Base-by-base conservation (phyloP, 2,888 invertebrate genomes). In the Eupeodes latifasciatus region DNA sequence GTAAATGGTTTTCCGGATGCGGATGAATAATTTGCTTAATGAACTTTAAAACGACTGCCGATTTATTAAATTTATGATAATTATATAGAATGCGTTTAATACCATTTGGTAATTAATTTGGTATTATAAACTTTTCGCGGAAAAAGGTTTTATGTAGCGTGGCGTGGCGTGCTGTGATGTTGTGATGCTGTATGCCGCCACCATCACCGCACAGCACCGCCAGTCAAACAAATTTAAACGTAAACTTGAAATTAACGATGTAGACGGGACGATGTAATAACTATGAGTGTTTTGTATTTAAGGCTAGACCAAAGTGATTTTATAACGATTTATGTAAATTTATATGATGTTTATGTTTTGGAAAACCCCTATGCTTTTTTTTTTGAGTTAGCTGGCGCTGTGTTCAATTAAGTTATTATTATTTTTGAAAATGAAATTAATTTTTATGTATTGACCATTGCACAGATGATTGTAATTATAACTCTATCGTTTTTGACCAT, bases 21-120 rank as follows among this genome's bases (percentile, higher is more conserved):
- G 84, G 87, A 87, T 87, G 84, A 87, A 84, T 84, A 87, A 87
- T 77, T 87, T 87, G 87, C 80, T 87, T 87, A 87, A 87, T 87
- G 87, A 87, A 87, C 77, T 87, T 87, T 84, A 77, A 87, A 87
- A 87, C 84, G 84, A 81, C 87, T 74, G 84, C 77, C 84, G 87
- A 84, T 87, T 87, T 87, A 87, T 87, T 81, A 87, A 87, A 87
- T 87, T 87, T 77, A 87, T 84, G 84, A 84, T 84, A 84, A 87
- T 87, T 81, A 87, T 84, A 84, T 77, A 77, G 87, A 86, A 87
- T 83, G 79, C 83, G 80, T 74, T 80, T 80, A 84, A 87, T 87
- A 87, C 84, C 87, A 84, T 77, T 57, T 59, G 77, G 80, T 87
- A 87, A 87, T 87, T 84, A 84, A 87, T 87, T 87, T 81, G 87